Evolutionary conservation across 2,113 vertebrate species (phyloP), one percentile per base, ranked within the genome.

Genomic region (Anoplopoma fimbria): DNA sequence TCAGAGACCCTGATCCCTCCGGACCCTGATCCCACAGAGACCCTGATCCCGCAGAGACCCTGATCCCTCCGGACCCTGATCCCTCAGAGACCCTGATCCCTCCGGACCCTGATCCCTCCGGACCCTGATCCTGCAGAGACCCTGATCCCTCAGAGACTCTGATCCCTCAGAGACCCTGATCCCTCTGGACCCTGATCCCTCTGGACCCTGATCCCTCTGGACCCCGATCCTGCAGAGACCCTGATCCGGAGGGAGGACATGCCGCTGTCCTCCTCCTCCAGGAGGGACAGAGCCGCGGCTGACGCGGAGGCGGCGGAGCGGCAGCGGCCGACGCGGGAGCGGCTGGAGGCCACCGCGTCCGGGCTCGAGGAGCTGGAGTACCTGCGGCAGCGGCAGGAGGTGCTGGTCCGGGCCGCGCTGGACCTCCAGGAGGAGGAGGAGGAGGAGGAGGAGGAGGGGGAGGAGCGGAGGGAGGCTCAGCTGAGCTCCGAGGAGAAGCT

Each of bases 401-500:
- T 93, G 87, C 94, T 97, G 93, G 97, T 98, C 73, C 92, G 94
- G 53, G 90, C 93, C 23, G 95, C 94, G n/a, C 92, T 97, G 82
- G 69, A 88, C 68, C 84, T 70, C 36, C 86, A 86, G 9, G 23
- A 55, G 51, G n/a, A 47, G 40, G 10, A 10, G 45, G 53, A 34
- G 17, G n/a, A 29, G 19, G 58, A 62, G 38, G 9, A 25, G 45
- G 23, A 40, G 40, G 69, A 60, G 10, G 69, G 73, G 58, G 38
- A 42, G 55, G 31, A 5, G 90, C 69, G 47, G 93, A 92, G 62
- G 93, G 90, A 49, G 83, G 79, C 53, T 34, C 74, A 15, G 71
- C 94, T 94, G 81, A 97, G 95, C 88, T 91, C 95, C 63, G 96
- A 97, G 94, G 97, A 97, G 93, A 96, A 96, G 93, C 94, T 96